Percentiles rank a stretch among this genome's conserved stretches.
phyloP scores from a whole-genome alignment of 2,888 invertebrate species.

The Agrenia bidenticulata region DNA sequence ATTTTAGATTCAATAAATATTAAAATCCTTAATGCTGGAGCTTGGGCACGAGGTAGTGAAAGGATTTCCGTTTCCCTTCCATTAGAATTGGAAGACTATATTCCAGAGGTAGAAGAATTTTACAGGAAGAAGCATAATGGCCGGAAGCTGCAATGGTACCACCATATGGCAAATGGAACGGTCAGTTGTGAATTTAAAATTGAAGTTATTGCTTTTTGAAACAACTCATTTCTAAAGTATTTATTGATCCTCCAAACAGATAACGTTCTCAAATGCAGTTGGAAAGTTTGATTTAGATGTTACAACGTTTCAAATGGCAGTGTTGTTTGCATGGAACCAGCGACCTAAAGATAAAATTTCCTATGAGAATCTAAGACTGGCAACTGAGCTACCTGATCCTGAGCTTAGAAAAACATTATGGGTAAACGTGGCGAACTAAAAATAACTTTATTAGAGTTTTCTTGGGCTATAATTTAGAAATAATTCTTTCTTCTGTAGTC shows the following conservation, averaged over 20 bases:
- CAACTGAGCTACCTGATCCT: conserved; percentile 78
- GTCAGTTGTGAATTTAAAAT: conserved; percentile 57
- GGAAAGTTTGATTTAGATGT: conserved; percentile 97
- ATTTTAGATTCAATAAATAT: conserved; percentile 85
- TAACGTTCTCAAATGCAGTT: conserved; percentile 87
- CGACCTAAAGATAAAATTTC: conserved; percentile 86
- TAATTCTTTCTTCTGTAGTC: conserved; percentile 63
- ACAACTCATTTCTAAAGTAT: neutral
- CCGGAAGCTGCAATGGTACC: conserved; percentile 96
- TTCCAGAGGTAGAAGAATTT: conserved; percentile 98
- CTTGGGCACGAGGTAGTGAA: conserved; percentile 95
- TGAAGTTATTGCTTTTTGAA: neutral
- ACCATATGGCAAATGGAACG: conserved; percentile 99
- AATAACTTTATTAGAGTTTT: neutral
- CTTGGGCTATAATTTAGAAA: neutral
- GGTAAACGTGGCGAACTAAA: conserved; percentile 56
- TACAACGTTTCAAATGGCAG: conserved; percentile 99
- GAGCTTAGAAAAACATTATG: conserved; percentile 92
- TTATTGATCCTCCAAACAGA: conserved; percentile 61
- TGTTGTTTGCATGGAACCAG: conserved; percentile 98
- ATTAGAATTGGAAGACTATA: conserved; percentile 95
- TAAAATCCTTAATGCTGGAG: conserved; percentile 97
- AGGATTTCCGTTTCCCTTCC: conserved; percentile 94
- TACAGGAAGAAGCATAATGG: conserved; percentile 97
- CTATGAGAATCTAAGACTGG: conserved; percentile 90